Evolutionary conservation across 2,113 vertebrate genomes (phyloP), one percentile per base, ranked within the genome.

Genomic region (Nyctibius bracteatus): DNA sequence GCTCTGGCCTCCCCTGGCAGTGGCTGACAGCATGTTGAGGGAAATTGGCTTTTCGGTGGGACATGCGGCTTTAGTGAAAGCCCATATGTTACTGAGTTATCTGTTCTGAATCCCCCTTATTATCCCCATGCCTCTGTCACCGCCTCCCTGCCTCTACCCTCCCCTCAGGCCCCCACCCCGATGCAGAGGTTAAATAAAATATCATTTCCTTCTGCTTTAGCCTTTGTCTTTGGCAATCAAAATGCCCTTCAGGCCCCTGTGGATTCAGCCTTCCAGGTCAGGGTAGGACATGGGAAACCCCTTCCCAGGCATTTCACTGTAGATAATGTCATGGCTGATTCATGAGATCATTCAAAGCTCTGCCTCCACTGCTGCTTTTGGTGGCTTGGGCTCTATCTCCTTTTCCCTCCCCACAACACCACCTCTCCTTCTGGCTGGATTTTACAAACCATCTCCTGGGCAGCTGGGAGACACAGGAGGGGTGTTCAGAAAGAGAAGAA

Each of bases 211-310:
- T 93, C 91, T 95, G 88, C 96, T 98, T 95, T 96, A 95, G 93
- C 95, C 84, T 96, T 97, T 97, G 97, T 97, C 89, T 95, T 96
- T 88, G 83, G 92, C 94, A 96, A 96, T 96, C 92, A 91, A 95
- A 97, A 97, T 95, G 95, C 93, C 86, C 90, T 93, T 96, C 90
- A 58, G 95, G 90, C 87, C 86, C 81, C 91, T 78, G 70, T 83
- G 93, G 94, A 94, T 92, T 92, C 97, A 97, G 58, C 95, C 85
- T 96, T 94, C 90, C 94, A 95, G 96, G 95, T 97, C 96, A 97
- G 94, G 87, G 91, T 78, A 96, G 95, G 96, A 97, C 97, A 95
- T 98, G 98, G 97, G 97, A 98, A 98, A 94, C 95, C 95, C 94
- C 96, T 97, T 96, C 93, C 92, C 93, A 90, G 91, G 80, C 95